Percentiles rank a stretch among this genome's conserved stretches.
These are phyloP conservation scores for Sepiola atlantica DNA, from an alignment of 2,888 invertebrate species.

Conservation along the genomic window DNA sequence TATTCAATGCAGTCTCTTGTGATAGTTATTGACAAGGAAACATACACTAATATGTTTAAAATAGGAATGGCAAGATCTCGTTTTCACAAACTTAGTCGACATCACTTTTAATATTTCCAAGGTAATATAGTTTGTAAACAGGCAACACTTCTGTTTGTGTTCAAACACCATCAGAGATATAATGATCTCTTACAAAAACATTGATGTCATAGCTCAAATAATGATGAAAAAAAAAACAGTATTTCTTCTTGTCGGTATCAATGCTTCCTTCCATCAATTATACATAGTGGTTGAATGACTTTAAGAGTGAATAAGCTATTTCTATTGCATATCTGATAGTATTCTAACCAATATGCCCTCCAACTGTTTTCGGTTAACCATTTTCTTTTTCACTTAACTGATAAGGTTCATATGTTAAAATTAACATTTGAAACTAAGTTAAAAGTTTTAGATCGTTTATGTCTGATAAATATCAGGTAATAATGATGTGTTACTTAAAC, in stretches of 20 bases:
- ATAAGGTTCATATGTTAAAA: not conserved
- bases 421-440: not conserved
- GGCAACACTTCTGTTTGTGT: not conserved
- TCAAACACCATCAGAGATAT: not conserved
- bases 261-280: not conserved
- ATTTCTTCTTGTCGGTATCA: not conserved
- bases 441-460: not conserved
- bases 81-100: not conserved
- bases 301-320: not conserved
- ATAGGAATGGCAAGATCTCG: not conserved
- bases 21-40: not conserved
- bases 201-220: not conserved
- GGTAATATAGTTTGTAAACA: conserved; percentile 19
- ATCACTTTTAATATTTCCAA: conserved; percentile 32
- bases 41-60: not conserved
- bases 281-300: not conserved
- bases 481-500: too few species aligned
- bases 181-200: not conserved
- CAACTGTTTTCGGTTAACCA: not conserved
- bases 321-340: not conserved
- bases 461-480: too few species aligned
- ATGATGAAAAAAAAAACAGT: not conserved
- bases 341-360: not conserved
- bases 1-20: not conserved
- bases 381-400: not conserved